Evolutionary conservation across 2,113 vertebrate species (phyloP), one percentile per base, ranked within the genome.

Genomic region (Laticauda laticaudata): DNA sequence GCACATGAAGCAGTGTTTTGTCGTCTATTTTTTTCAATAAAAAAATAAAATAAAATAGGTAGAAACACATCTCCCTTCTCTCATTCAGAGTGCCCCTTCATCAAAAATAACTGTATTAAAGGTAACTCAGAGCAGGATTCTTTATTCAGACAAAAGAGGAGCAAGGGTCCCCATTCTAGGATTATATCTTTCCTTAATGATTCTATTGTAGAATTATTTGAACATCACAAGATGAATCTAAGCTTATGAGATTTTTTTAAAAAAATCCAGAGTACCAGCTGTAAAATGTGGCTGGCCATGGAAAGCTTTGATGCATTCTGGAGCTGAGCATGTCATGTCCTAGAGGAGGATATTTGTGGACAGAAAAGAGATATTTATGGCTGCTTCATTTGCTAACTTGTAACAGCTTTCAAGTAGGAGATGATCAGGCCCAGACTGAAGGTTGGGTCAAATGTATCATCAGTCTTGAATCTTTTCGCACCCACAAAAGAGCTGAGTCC

Each of bases 1-100:
- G 98, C 98, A 98, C 96, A 96, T 93, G 97, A 97, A 97, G 97
- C 96, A 97, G 97, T 94, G 93, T 94, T 95, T 91, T 88, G 87
- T 89, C 90, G 92, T 75, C 81, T 87, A n/a, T 86, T 91, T 43
- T 95, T 94, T 92, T 92, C 86, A 94, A 69, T 12, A 26, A 26
- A 59, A 29, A 64, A 69, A 69, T 15, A 69, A 69, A n/a, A 69
- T n/a, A 75, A 75, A 75, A 75, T 95, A 96, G 81, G 95, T 95
- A 97, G 94, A 95, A 91, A 92, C 10, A 10, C 94, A 95, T 94
- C 59, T 87, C 94, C 94, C 87, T 93, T 90, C 75, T 88, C 53
- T 53, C 3, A 12, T 94, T 96, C 92, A 96, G 96, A 96, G 94
- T 86, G 75, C 92, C 81, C 88, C 93, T 94, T 97, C 94, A 95